Base-by-base conservation (phyloP, 2,113 vertebrate genomes). In the Zingel zingel region DNA sequence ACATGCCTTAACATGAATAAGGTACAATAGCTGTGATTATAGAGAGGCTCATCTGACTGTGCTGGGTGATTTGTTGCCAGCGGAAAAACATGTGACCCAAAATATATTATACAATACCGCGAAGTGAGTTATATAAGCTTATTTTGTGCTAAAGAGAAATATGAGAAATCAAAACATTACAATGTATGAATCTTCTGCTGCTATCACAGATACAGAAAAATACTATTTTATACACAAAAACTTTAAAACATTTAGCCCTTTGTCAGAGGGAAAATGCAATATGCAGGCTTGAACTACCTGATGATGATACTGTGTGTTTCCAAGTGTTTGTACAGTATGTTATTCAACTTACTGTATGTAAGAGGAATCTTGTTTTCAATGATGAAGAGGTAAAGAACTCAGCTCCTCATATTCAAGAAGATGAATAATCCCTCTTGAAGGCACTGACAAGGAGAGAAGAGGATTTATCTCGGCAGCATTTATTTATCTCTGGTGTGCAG, bases 1-100 rank as follows among this genome's bases (percentile, higher is more conserved):
- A 78, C 81, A 92, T 90, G 94, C 94, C 94, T 94, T 92, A 94
- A 93, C 66, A 83, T 27, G 14, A 84, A 78, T 59, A 90, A 77
- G 76, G 75, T 89, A 84, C 79, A 64, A 77, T 62, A 78, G 84
- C 84, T 90, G 80, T 89, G 74, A 86, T 75, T 82, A 59, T 80
- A 82, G 64, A 69, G 80, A 70, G 69, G 39, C 85, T 88, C 58
- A 11, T 76, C 57, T 78, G 65, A 83, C 80, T 73, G 82, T 47
- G 78, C 79, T 86, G 77, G 61, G 21, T 81, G 71, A 79, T 77
- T 39, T 63, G 74, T 56, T 77, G 69, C 50, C 65, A 83, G 69
- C 71, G 27, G 66, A 62, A 54, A 53, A 51, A 76, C 54, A 23
- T 75, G 67, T 81, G 43, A 71, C 77, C 47, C 67, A 79, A 77